These are phyloP conservation scores for Melanargia galathea DNA, from an alignment of 2,888 invertebrate genomes.

Conservation along the genomic window DNA sequence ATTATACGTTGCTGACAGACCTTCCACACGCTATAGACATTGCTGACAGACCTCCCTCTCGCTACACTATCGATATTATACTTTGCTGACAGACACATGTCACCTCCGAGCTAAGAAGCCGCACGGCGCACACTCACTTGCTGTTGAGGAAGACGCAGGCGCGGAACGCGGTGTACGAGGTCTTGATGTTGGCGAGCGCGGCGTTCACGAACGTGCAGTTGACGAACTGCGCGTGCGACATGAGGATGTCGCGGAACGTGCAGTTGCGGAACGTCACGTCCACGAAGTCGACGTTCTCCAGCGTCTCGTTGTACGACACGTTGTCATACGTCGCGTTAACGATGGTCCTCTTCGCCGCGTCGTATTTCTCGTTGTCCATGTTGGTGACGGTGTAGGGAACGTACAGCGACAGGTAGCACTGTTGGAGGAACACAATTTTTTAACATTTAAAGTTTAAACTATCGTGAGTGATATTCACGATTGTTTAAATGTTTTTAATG, in stretches of 20 bases:
- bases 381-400: constrained; percentile 74
- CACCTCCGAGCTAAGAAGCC: too few relatives aligned
- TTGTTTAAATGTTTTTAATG: too few relatives aligned
- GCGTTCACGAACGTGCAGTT: constrained; percentile 87
- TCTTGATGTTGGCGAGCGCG: constrained; percentile 87
- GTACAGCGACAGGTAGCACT: constrained; percentile 81
- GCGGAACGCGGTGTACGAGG: constrained; percentile 85
- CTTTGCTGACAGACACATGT: too few relatives aligned
- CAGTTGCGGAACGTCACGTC: constrained; percentile 84
- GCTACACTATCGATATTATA: too few relatives aligned
- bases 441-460: too few relatives aligned
- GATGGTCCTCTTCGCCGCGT: constrained; percentile 55
- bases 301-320: constrained; percentile 80
- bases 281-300: constrained; percentile 84
- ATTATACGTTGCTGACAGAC: too few relatives aligned
- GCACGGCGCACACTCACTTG: too few relatives aligned
- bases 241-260: constrained; percentile 85
- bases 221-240: constrained; percentile 87
- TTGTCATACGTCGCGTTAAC: constrained; percentile 61
- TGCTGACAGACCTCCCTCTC: too few relatives aligned
- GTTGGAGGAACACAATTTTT: constrained; percentile 35
- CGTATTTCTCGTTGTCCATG: constrained; percentile 63
- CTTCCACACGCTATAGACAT: too few relatives aligned
- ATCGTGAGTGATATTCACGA: too few relatives aligned
- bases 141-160: constrained; percentile 84